Base-by-base conservation (phyloP, 2,797 vertebrate species). In the Xyrichtys novacula region DNA sequence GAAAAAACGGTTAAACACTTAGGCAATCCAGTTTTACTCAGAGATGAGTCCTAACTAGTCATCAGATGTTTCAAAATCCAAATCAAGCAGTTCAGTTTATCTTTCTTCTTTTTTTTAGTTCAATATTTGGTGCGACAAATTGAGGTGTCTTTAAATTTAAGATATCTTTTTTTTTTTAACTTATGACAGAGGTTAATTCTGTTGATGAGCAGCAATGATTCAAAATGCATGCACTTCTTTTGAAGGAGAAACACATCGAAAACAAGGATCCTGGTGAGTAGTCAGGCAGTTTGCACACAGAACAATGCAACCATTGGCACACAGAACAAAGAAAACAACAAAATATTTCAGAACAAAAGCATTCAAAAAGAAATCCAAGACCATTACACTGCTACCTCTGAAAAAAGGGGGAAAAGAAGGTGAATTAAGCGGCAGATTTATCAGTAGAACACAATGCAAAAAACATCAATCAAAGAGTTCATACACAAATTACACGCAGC, bases 311-410 rank as follows among this genome's bases (percentile, higher is more conserved):
- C 78, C 79, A 85, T 73, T 78, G 85, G 89, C 88, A 86, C 76
- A 90, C 88, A 90, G 76, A 90, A 88, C 73, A 86, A 81, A 87
- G 75, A 85, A 87, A 84, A 88, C 50, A 76, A 88, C 69, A 47
- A 89, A 75, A 85, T 78, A 90, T 80, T 80, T 88, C 73, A 84
- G 84, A 91, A 88, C 60, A 80, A 89, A 87, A 65, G 92, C 90
- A 91, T 92, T 90, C 91, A 85, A 89, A 91, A 91, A 86, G 46
- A 92, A 91, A 92, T 88, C 89, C 87, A 90, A 88, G 88, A 87
- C 84, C 88, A 93, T 89, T 90, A 72, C 87, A 85, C 83, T 82
- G 90, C 89, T 88, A 86, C 88, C 85, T 91, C 88, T 75, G 84
- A 78, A 84, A 83, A 83, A 84, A 56, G 65, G 84, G 78, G 84